Evolutionary conservation across 2,113 vertebrate species (phyloP).

Genomic region (Nycticebus coucang): DNA sequence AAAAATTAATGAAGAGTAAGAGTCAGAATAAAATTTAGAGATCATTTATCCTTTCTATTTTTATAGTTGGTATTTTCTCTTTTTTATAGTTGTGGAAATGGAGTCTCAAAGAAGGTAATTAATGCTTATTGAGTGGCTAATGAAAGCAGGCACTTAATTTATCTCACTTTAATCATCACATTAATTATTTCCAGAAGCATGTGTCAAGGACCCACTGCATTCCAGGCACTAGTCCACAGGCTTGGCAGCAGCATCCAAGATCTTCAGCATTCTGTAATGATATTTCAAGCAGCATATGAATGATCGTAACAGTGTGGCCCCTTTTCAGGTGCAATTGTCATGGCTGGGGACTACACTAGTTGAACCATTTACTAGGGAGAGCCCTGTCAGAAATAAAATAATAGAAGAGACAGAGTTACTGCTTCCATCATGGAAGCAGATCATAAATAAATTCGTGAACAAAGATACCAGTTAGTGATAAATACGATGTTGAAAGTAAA

Average conservation of each 20-base stretch:
- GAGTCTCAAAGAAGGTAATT: not conserved
- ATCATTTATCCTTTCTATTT: not conserved
- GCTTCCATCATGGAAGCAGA: not conserved
- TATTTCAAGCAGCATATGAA: not conserved
- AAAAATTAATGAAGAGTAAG: not conserved
- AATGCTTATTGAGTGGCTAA: not conserved
- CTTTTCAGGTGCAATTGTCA: not conserved
- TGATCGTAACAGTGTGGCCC: not conserved
- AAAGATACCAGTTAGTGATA: not conserved
- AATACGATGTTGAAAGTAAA: not conserved
- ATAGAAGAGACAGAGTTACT: not conserved
- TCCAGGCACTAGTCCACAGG: not conserved
- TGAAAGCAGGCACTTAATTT: not conserved
- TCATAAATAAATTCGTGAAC: not conserved
- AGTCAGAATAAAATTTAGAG: not conserved
- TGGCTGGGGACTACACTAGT: not conserved
- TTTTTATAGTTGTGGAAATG: not conserved
- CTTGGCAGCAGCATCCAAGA: not conserved
- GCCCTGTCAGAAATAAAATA: not conserved
- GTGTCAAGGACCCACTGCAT: not conserved
- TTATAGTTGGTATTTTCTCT: not conserved
- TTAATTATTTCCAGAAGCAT: not conserved
- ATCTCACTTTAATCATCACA: not conserved
- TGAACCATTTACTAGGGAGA: not conserved
- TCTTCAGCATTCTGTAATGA: not conserved